Percentiles rank a stretch among this genome's conserved stretches.
phyloP scores from a whole-genome alignment of 2,113 vertebrate species.

The Bujurquina vittata region DNA sequence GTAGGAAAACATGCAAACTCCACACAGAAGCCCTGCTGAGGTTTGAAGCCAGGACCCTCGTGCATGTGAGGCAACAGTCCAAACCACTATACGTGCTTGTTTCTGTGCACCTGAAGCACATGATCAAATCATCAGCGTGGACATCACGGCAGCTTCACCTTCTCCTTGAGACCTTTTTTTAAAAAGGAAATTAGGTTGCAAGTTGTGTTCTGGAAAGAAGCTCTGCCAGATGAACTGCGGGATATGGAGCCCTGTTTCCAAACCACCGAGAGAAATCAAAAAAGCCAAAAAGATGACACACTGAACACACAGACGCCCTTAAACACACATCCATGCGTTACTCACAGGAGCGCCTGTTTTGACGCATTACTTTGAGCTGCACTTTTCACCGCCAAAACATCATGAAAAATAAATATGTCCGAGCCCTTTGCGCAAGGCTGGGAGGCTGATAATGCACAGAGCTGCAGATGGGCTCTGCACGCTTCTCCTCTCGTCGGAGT shows the following conservation, averaged over 20 bases:
- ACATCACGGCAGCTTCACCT: no score
- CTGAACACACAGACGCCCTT: not conserved
- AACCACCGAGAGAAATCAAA: not conserved
- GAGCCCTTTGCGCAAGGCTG: not conserved
- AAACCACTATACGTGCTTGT: no score
- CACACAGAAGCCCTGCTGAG: no score
- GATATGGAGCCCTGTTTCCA: not conserved
- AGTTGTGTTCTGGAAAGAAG: not conserved
- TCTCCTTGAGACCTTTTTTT: not conserved
- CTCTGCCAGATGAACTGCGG: not conserved
- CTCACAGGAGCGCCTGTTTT: not conserved
- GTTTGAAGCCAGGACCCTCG: no score
- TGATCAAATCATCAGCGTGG: no score
- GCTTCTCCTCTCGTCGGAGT: not conserved
- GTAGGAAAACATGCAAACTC: no score
- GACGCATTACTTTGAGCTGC: conserved; percentile 44
- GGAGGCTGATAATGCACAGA: conserved; percentile 4
- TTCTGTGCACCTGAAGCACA: no score
- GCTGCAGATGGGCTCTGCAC: not conserved
- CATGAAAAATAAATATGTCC: conserved; percentile 56
- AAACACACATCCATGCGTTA: not conserved
- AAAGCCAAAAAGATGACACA: not conserved
- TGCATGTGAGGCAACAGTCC: no score
- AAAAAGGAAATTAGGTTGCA: not conserved
- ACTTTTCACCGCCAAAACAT: conserved; percentile 62